Conservation (phyloP, 92 coral and sea anemone species). For the Umimayanthus chanpuru region DNA sequence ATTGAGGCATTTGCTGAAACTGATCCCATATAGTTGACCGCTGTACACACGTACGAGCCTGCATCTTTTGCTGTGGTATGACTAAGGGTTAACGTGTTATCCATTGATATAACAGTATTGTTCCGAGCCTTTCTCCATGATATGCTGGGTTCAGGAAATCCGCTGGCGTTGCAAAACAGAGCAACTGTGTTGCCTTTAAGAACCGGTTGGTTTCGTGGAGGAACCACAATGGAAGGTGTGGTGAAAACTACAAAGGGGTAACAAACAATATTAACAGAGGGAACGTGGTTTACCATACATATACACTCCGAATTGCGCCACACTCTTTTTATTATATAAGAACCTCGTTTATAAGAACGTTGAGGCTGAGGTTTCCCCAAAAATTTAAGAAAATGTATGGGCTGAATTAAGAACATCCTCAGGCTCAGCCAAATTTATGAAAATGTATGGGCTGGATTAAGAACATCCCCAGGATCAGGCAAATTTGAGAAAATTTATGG, state of each 20-base stretch:
- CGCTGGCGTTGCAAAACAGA: conserved; percentile 2
- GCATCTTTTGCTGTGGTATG: background rate
- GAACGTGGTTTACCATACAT: no score
- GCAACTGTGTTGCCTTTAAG: background rate
- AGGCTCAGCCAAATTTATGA: no score
- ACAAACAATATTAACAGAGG: no score
- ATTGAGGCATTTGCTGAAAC: background rate
- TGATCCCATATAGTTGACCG: background rate
- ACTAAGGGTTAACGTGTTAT: background rate
- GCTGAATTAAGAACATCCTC: no score
- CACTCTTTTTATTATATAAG: no score
- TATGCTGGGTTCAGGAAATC: background rate
- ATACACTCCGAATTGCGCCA: background rate
- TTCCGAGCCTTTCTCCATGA: background rate
- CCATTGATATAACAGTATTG: background rate
- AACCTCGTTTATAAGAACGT: no score
- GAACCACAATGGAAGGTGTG: background rate
- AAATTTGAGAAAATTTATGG: no score
- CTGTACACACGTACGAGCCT: conserved; percentile 4
- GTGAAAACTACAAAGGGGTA: background rate
- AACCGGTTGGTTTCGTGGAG: background rate
- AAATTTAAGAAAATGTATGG: no score
- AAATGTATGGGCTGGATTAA: no score
- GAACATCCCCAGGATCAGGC: no score
- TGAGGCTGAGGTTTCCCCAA: no score